These are phyloP conservation scores for Sclerurus mexicanus DNA, from an alignment of 2,113 vertebrate species.

Conservation along the genomic window DNA sequence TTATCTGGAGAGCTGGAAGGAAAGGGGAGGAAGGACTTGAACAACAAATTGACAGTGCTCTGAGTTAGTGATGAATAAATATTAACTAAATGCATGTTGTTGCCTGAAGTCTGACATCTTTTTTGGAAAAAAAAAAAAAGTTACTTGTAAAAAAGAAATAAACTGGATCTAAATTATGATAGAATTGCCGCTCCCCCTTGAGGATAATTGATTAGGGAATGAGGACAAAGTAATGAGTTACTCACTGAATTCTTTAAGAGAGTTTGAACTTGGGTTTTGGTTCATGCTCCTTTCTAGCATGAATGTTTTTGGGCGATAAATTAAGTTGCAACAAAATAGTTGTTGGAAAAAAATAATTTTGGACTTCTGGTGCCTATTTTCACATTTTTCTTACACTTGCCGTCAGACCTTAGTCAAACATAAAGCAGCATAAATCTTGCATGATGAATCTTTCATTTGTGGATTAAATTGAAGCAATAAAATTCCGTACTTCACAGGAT, in stretches of 20 bases:
- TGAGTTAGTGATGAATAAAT: neutral
- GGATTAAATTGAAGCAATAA: neutral
- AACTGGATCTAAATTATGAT: neutral
- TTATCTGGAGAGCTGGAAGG: neutral
- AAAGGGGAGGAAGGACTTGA: neutral
- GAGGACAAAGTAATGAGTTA: neutral
- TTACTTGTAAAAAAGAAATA: neutral
- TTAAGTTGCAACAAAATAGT: neutral
- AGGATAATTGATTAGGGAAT: neutral
- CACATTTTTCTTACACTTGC: neutral
- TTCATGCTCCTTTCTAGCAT: neutral
- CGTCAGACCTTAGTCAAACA: neutral
- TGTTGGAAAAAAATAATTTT: neutral
- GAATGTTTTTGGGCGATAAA: neutral
- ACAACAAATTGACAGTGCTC: neutral
- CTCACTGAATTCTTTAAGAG: neutral
- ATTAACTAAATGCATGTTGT: neutral
- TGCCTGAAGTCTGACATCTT: neutral
- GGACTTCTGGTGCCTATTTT: neutral
- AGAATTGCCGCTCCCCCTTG: neutral
- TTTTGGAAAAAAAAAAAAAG: neutral
- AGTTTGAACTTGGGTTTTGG: neutral
- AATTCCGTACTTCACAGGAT: neutral
- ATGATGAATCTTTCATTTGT: neutral
- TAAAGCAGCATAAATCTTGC: neutral